These are phyloP conservation scores for Ctenomys sociabilis DNA, from an alignment of 2,113 vertebrate species.

Conservation along the genomic window DNA sequence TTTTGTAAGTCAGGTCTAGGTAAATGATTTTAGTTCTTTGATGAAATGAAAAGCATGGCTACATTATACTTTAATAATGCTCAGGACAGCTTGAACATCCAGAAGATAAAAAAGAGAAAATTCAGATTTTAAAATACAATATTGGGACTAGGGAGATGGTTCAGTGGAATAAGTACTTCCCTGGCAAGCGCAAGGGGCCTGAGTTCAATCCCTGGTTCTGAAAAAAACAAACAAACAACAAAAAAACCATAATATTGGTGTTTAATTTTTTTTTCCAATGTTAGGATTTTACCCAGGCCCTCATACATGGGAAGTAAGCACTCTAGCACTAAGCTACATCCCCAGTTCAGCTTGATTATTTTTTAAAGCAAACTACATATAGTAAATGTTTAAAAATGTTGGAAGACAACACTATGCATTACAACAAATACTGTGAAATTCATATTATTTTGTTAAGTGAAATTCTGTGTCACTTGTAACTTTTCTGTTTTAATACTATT, in stretches of 20 bases:
- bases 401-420: too few relatives aligned
- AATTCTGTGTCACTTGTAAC: too few relatives aligned
- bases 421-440: too few relatives aligned
- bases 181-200: too few relatives aligned
- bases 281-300: background rate
- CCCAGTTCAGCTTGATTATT: background rate
- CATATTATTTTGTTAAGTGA: too few relatives aligned
- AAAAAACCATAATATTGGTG: background rate
- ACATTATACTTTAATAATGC: background rate
- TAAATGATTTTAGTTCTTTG: conserved; percentile 48
- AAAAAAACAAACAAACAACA: too few relatives aligned
- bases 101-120: conserved; percentile 23
- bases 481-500: too few relatives aligned
- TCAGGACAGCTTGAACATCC: background rate
- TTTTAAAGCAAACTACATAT: background rate
- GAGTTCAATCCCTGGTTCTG: too few relatives aligned
- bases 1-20: background rate
- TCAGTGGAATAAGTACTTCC: too few relatives aligned
- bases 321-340: background rate
- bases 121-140: background rate
- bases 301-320: background rate
- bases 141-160: too few relatives aligned
- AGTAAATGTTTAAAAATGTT: background rate
- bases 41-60: conserved; percentile 8
- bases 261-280: background rate